Evolutionary conservation across 30 jellyfish, hydroid and myxozoan genomes (phyloP), one percentile per base, ranked within the genome.

Genomic region (Euphysa ruthae): DNA sequence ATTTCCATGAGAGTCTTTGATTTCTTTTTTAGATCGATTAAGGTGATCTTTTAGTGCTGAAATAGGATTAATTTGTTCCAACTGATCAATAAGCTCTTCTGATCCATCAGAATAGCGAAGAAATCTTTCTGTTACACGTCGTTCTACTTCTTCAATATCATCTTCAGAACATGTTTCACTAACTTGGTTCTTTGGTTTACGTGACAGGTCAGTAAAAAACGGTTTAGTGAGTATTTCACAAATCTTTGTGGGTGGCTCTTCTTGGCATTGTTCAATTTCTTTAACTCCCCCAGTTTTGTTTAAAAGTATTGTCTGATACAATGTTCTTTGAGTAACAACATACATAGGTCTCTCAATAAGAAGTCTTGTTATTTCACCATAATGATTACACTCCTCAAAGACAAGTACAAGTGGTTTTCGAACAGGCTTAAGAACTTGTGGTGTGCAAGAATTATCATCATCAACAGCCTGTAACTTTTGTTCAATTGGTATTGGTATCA

Each of bases 241-340:
- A 34, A 58, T 54, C 29, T 26, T 16, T 16, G 28, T 2, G 25
- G 84, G 79, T 27, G 25, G 25, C 44, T 35, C 61, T 21, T 57
- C 85, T 65, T 79, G 82, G 25, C 73, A 58, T 20, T 66, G 88
- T 27, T 55, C 91, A 14, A 35, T 38, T 28, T 56, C 85, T 3
- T 32, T 34, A 14, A 23, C 82, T 19, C 60, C 25, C 14, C 70
- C 79, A 22, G 61, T 26, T 35, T 73, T 79, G 6, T 78, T 61
- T 18, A 66, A 15, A 42, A 83, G 51, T 12, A 69, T 33, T 32
- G 87, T 74, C 29, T 89, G 69, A 79, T 71, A 71, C 46, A 83
- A 92, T 54, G 92, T 83, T 24, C 95, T 66, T 28, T 76, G 81
- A 0, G 95, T 82, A 31, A 82, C 81, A 74, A 82, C 95, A 19